A percentile compares a stretch with the other conserved stretches of the same genome.
Evolutionary conservation across 2,888 invertebrate species (phyloP).

Genomic region (Idaea aversata): DNA sequence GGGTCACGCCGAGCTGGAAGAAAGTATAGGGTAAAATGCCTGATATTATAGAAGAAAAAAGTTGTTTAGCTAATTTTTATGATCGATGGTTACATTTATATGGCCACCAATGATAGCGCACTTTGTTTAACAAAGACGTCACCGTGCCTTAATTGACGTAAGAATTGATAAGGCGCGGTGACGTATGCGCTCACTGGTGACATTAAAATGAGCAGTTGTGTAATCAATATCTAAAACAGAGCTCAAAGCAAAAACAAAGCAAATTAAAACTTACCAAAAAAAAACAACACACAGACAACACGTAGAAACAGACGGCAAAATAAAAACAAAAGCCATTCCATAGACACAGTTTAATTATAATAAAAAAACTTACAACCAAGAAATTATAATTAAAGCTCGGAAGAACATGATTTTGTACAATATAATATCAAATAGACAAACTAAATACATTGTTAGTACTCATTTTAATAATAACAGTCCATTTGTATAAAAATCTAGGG

Average conservation of each 20-base stretch:
- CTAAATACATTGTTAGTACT: constrained; percentile 39
- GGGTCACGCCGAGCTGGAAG: constrained; percentile 82
- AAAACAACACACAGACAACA: constrained; percentile 62
- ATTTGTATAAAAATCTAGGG: constrained; percentile 35
- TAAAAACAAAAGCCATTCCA: constrained; percentile 75
- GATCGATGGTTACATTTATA: too few relatives aligned
- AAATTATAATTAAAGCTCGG: constrained; percentile 77
- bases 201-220: constrained; percentile 11
- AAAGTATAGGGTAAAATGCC: neutral
- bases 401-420: constrained; percentile 76
- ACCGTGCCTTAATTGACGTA: neutral
- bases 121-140: neutral
- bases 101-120: neutral
- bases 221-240: constrained; percentile 23
- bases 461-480: constrained; percentile 42
- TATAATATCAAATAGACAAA: constrained; percentile 37
- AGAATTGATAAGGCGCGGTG: neutral
- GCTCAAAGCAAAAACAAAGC: constrained; percentile 50
- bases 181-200: neutral
- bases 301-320: constrained; percentile 54
- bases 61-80: neutral
- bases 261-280: constrained; percentile 49
- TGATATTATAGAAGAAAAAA: neutral
- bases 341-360: constrained; percentile 75
- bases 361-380: constrained; percentile 76